Conservation (phyloP, 2,888 invertebrate genomes). For the Portevinia maculata region DNA sequence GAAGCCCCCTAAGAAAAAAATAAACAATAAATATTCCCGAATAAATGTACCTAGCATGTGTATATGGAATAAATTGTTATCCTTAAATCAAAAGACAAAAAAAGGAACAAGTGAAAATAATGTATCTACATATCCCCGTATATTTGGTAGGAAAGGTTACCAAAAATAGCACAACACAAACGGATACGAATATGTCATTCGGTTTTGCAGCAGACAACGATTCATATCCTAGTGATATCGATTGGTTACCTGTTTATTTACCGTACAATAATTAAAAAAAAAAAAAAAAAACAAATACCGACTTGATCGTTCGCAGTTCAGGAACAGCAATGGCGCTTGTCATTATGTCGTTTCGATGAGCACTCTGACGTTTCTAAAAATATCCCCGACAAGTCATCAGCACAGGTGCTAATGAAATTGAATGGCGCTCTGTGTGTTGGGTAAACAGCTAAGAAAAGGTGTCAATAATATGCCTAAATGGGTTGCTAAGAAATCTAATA, state of each 20-base stretch:
- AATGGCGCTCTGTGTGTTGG: slow-evolving; percentile 51
- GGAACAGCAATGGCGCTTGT: slow-evolving; percentile 65
- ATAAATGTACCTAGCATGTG: slow-evolving; percentile 64
- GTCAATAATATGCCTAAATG: slow-evolving; percentile 63
- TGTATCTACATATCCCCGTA: not conserved
- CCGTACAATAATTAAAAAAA: slow-evolving; percentile 41
- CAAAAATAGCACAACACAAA: slow-evolving; percentile 26
- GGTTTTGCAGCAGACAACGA: slow-evolving; percentile 25
- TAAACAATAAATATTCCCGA: slow-evolving; percentile 61
- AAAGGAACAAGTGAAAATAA: slow-evolving; percentile 53
- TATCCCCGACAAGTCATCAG: slow-evolving; percentile 42
- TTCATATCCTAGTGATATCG: slow-evolving; percentile 65
- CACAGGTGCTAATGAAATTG: slow-evolving; percentile 70
- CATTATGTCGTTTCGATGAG: slow-evolving; percentile 61
- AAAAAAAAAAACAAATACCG: not conserved
- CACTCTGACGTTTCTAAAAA: slow-evolving; percentile 55
- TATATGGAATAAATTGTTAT: slow-evolving; percentile 68
- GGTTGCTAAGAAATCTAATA: slow-evolving; percentile 66
- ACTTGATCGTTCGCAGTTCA: slow-evolving; percentile 51
- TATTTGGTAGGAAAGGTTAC: not conserved
- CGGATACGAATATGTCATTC: slow-evolving; percentile 29
- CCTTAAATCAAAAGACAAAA: slow-evolving; percentile 57
- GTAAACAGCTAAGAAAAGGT: slow-evolving; percentile 68
- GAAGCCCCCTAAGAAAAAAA: not conserved
- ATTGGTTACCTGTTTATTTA: slow-evolving; percentile 71